Base-by-base conservation (phyloP, 2,888 invertebrate genomes). In the Dilophus febrilis region DNA sequence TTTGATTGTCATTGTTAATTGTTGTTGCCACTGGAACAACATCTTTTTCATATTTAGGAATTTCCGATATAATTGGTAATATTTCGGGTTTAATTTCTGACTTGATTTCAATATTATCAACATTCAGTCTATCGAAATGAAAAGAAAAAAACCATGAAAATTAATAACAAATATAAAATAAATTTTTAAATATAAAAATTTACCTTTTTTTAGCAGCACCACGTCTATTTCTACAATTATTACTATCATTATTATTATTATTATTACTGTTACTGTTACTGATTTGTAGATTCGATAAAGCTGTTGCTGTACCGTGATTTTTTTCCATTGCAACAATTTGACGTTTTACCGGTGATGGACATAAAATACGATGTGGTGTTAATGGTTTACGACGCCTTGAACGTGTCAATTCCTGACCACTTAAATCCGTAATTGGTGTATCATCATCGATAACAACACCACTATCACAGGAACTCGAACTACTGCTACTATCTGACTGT, bases 311-410 rank as follows among this genome's bases (percentile, higher is more conserved):
- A n/a, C n/a, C n/a, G n/a, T n/a, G n/a, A 22, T 26, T 40, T 40
- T 43, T 45, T 34, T 47, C 44, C n/a, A 46, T 44, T n/a, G n/a
- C n/a, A 31, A 14, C n/a, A 33, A 43, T 50, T 40, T 44, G 46
- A 45, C 42, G 47, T 37, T 59, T 61, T 13, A 56, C 55, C 7
- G 58, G 63, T 35, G 59, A 62, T 40, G 58, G 59, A 45, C 61
- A 60, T 18, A 61, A 66, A 52, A 74, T 74, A 46, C 74, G 71
- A 54, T 74, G 74, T 26, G 74, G 74, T 38, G 74, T 74, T 12
- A 60, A 56, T 33, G 63, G 61, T 43, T 62, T 63, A 14, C 58
- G 54, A 26, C 57, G 51, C 35, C 35, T 18, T 6, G 12, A 7
- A 12, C 6, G 4, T 34, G 5, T 17, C 17, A 35, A 40, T 34